phyloP scores from a whole-genome alignment of 2,888 invertebrate species.

The Andrena bicolor region DNA sequence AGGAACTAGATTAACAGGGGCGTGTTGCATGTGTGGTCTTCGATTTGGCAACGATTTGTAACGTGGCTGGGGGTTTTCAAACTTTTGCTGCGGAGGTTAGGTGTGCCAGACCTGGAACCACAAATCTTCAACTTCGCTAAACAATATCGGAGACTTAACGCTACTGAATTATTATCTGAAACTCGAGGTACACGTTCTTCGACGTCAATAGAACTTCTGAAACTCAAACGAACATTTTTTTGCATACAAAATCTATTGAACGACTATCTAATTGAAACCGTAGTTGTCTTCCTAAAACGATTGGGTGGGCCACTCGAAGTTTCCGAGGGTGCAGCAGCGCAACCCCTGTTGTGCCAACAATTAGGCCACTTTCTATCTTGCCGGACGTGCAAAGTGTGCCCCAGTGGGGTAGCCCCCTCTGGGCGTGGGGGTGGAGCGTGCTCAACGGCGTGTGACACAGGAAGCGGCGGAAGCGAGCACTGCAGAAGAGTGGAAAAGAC shows the following conservation, averaged over 20 bases:
- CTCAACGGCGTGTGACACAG: conserved; percentile 85
- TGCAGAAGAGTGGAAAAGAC: conserved; percentile 37
- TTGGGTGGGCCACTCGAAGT: conserved; percentile 29
- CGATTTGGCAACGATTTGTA: background rate
- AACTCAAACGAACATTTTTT: background rate
- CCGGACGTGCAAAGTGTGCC: conserved; percentile 70
- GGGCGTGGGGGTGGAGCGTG: conserved; percentile 78
- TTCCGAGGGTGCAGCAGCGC: background rate
- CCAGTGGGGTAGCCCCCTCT: conserved; percentile 9
- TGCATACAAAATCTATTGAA: background rate
- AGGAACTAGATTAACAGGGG: background rate
- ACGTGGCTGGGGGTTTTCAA: background rate
- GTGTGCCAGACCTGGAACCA: too few species aligned
- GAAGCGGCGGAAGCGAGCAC: conserved; percentile 79
- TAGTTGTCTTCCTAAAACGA: background rate
- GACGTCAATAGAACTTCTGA: too few species aligned
- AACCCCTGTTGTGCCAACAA: conserved; percentile 77
- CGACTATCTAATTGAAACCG: background rate
- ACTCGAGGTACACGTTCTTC: background rate
- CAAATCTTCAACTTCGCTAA: too few species aligned
- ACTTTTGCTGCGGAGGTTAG: too few species aligned
- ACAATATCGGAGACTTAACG: too few species aligned
- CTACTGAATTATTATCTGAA: background rate
- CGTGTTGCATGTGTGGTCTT: background rate
- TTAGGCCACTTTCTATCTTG: conserved; percentile 71